Evolutionary conservation across 1,140 invertebrate species (phyloP), one percentile per base, ranked within the genome.

Genomic region (Leptopilina boulardi): DNA sequence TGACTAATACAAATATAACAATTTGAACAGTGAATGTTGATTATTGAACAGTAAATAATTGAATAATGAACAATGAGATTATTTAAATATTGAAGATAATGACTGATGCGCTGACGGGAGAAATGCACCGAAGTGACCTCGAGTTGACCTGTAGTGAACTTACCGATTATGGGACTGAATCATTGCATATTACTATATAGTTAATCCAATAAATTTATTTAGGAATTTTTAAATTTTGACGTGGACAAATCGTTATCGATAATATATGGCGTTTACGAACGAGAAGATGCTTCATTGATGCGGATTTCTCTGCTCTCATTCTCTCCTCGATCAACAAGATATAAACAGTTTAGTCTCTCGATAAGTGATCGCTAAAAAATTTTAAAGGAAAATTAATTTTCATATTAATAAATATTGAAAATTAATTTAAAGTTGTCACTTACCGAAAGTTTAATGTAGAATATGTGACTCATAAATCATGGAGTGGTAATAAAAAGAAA

Each of bases 121-220:
- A 81, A 83, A 84, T 83, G 82, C 81, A 84, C 81, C 80, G 81
- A 84, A 83, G 81, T 84, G 82, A 86, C 81, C 80, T 85, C 81
- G 81, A 85, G 77, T 81, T 83, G 76, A 83, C 72, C 77, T 81
- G 76, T 80, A 79, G 78, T 83, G 26, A 75, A 80, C 78, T 77
- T 77, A 75, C 78, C 77, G 76, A 81, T 73, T 83, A 78, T 72
- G 78, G 79, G 71, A 56, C 77, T 82, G 81, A 80, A 78, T 81
- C 77, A 82, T 83, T 78, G 71, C 75, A 72, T 66, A 80, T n/a
- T 80, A 85, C 76, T 87, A 83, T 77, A 83, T 85, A 85, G 79
- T 82, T 79, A 85, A 30, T 73, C 73, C 70, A 79, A 83, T 81
- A 81, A 84, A 81, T 82, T 83, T 84, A 86, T 79, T 79, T 87